Evolutionary conservation across 2,888 invertebrate species (phyloP), one percentile per base, ranked within the genome.

Genomic region (Apomyelois bistriatella): DNA sequence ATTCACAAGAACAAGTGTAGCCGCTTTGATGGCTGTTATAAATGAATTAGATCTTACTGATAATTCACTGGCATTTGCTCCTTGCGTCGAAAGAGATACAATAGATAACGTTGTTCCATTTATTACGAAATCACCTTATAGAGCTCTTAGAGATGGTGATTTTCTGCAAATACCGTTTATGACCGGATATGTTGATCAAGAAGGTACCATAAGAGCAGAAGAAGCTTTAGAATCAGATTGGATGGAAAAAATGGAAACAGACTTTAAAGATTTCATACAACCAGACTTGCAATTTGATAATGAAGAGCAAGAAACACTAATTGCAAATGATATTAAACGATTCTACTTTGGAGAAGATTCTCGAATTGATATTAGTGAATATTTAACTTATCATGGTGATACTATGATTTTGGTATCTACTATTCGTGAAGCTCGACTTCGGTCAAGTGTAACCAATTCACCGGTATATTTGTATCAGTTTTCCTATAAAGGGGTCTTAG

Each of bases 41-140:
- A 87, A 83, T 52, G 81, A 85, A 48, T 72, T 88, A 6, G 81
- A 85, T 49, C 60, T 86, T 9, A 83, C 78, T 4, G 79, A 89
- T 43, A 87, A 87, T 54, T 75, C 87, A 1, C 57, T 87, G 37
- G 81, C 84, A 9, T 89, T 89, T 67, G 76, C 86, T 30, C 89
- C 90, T 13, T 89, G 90, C 54, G 28, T 89, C n/a, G 89, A 89
- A 65, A 80, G 59, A 48, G 60, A 66, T 32, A 59, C 62, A 17
- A 64, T 83, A 46, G 67, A 66, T 43, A 64, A 58, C 6, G 68
- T 62, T 1, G 68, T 68, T 37, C 72, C 82, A 7, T 81, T 89
- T 48, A 60, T 89, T 53, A 54, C 61, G 3, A 79, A 77, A 63
- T 77, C 85, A 12, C 90, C 89, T 0, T 70, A 67, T 56, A 57